These are phyloP conservation scores for Oreocharis arfaki DNA, from an alignment of 2,113 vertebrate genomes.

Conservation along the genomic window DNA sequence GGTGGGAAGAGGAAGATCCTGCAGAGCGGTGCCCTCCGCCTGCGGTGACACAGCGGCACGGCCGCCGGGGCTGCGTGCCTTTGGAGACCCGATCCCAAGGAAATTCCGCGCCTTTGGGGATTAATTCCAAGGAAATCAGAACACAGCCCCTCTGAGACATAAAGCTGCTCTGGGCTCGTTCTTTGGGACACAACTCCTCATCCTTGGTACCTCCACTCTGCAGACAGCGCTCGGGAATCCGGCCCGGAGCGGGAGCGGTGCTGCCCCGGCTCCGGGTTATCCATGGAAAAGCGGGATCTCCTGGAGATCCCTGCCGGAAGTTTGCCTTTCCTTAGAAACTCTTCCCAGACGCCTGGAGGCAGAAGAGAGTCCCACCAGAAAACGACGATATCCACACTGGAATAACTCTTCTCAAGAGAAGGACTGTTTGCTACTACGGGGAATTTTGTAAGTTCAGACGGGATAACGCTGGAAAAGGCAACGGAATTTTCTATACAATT, in stretches of 20 bases:
- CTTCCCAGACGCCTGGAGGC: neutral
- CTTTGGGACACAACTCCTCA: neutral
- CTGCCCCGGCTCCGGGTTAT: neutral
- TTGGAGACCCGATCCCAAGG: neutral
- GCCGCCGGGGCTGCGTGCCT: neutral
- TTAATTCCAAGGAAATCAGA: neutral
- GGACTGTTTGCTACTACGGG: conserved; percentile 60
- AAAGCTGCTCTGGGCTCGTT: neutral
- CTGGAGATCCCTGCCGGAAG: neutral
- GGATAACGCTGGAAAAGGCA: conserved; percentile 47
- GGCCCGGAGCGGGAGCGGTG: neutral
- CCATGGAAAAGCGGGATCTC: neutral
- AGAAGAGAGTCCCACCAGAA: neutral
- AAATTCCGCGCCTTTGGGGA: neutral
- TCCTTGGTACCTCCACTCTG: neutral
- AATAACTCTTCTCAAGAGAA: conserved; percentile 54
- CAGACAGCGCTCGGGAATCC: neutral
- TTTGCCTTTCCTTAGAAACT: neutral
- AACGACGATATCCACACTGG: conserved; percentile 6
- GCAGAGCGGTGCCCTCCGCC: neutral
- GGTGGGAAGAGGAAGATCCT: neutral
- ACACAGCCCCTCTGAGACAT: neutral
- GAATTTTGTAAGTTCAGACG: conserved; percentile 63
- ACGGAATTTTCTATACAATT: conserved; percentile 63
- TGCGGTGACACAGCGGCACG: neutral